Base-by-base conservation (phyloP, 92 coral and sea anemone genomes). In the Montipora capitata region DNA sequence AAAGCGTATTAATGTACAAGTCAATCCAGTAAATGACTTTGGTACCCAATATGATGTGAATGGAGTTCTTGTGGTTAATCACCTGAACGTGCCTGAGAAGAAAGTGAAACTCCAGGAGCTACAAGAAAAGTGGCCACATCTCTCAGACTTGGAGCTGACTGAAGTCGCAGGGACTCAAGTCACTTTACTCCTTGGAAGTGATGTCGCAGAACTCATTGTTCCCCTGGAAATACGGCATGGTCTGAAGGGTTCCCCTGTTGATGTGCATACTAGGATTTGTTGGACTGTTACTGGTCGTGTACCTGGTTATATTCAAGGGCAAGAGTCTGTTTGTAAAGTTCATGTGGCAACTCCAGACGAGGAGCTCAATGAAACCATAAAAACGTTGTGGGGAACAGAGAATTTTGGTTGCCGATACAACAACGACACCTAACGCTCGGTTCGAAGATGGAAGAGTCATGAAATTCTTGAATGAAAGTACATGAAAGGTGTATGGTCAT, bases 201-300 rank as follows among this genome's bases (percentile, higher is more conserved):
- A 91, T 72, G 89, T 68, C 67, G 51, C 85, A 44, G 94, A 86
- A 10, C 58, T 74, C 27, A 80, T 91, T 80, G 86, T 80, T 8
- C 89, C 93, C 20, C 68, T 76, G 12, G 89, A 83, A 44, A 70
- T 68, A 10, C 67, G 80, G 12, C 2, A 40, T 41, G 93, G 89
- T 38, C 91, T 87, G 35, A 62, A 40, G 68, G 94, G 90, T 54
- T 65, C 94, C 14, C 90, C 87, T 38, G 67, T 86, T 72, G 94
- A 83, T 12, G 68, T 78, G 40, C 91, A 72, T 13, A 90, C 94
- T 15, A 51, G 73, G n/a, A 62, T 85, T 52, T 79, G 94, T 0
- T 90, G 91, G 91, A 85, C 89, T 20, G 69, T 77, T 11, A 74
- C 88, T 62, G 88, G 89, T 67, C 90, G 68, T 13, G 67, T 91